These are phyloP conservation scores for Protobothrops flavoviridis DNA, from an alignment of 2,113 vertebrate species.

Conservation along the genomic window DNA sequence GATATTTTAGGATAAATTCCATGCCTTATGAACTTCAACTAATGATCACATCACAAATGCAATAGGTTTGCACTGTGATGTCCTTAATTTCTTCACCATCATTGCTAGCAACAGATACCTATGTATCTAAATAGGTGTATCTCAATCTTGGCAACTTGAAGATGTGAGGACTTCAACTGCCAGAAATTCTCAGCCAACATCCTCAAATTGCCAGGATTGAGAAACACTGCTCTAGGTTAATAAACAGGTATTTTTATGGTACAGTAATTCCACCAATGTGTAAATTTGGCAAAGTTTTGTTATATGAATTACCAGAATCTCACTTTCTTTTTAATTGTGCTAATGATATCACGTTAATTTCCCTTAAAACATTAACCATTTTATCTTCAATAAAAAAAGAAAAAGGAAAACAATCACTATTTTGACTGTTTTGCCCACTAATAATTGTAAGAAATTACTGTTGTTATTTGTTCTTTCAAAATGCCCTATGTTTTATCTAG, in stretches of 20 bases:
- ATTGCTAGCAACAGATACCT: background rate
- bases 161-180: background rate
- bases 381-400: background rate
- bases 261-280: background rate
- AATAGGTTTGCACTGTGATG: background rate
- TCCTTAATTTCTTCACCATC: background rate
- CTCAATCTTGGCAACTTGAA: background rate
- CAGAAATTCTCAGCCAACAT: background rate
- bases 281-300: background rate
- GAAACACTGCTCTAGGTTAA: background rate
- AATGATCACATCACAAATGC: background rate
- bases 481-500: conserved; percentile 8
- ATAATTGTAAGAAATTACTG: background rate
- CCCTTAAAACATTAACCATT: background rate
- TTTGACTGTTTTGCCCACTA: background rate
- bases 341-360: background rate
- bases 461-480: conserved; percentile 2
- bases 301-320: background rate
- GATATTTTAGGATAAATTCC: background rate
- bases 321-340: background rate
- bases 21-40: background rate
- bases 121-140: background rate
- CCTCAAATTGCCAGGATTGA: background rate
- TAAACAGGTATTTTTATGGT: background rate
- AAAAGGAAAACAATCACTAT: background rate